Evolutionary conservation across 2,797 vertebrate species (phyloP).

Genomic region (Rallus crepitans): DNA sequence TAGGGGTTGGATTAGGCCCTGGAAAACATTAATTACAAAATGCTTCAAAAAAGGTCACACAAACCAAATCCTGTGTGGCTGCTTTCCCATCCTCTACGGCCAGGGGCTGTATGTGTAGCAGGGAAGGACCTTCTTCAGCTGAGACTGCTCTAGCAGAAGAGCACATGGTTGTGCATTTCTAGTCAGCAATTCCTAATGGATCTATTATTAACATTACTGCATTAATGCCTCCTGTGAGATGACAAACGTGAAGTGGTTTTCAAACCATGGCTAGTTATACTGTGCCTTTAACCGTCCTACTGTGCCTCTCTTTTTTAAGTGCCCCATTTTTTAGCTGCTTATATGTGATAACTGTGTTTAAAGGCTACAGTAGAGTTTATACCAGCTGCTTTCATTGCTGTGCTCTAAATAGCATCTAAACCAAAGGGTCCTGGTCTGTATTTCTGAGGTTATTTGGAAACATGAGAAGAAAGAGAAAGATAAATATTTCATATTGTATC

Average conservation of each 20-base stretch:
- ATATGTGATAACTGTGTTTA: neutral
- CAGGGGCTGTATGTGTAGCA: neutral
- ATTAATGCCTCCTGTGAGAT: neutral
- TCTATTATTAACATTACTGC: neutral
- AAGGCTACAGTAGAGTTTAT: neutral
- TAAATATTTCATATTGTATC: conserved; percentile 12
- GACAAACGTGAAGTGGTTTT: neutral
- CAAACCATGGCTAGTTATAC: neutral
- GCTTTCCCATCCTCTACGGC: neutral
- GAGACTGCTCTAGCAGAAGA: neutral
- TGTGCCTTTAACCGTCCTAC: neutral
- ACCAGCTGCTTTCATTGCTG: neutral
- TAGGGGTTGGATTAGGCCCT: neutral
- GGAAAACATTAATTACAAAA: neutral
- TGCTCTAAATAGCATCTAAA: neutral
- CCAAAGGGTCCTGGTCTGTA: neutral
- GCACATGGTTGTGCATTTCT: neutral
- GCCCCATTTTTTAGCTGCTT: neutral
- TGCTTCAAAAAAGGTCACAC: neutral
- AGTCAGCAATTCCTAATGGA: neutral
- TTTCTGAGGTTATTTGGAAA: neutral
- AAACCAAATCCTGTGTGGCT: neutral
- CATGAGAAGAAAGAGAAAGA: conserved; percentile 39
- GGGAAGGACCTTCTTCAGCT: neutral
- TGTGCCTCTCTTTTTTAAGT: neutral